Conservation (phyloP, 2,113 vertebrate genomes). For the Saimiri boliviensis region DNA sequence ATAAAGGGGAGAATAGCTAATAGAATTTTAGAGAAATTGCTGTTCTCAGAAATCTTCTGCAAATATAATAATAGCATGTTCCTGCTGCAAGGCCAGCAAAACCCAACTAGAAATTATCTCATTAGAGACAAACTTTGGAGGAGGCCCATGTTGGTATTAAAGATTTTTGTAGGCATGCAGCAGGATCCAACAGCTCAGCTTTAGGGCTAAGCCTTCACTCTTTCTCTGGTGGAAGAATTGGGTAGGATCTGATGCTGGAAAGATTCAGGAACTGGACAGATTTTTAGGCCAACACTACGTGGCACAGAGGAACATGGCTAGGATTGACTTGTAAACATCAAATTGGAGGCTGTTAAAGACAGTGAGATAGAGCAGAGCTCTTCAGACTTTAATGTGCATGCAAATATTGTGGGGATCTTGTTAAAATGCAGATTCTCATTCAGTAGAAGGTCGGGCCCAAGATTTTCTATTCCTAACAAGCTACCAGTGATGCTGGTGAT, state of each 20-base stretch:
- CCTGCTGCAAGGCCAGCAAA: neutral
- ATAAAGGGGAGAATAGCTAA: neutral
- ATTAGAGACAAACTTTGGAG: neutral
- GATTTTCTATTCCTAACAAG: neutral
- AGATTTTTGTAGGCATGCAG: neutral
- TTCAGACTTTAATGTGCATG: neutral
- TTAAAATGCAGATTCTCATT: neutral
- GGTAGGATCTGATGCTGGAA: neutral
- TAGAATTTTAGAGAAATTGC: neutral
- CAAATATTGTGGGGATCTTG: neutral
- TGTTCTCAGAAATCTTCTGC: neutral
- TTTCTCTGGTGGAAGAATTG: neutral
- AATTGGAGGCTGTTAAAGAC: neutral
- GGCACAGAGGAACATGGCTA: neutral
- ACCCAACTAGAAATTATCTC: neutral
- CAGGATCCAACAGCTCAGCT: neutral
- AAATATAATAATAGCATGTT: neutral
- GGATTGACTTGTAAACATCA: neutral
- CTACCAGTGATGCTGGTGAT: neutral
- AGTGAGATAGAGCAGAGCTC: neutral
- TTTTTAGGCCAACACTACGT: neutral
- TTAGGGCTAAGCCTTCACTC: neutral
- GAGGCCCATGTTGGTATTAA: neutral
- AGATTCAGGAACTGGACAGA: neutral
- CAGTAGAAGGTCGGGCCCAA: neutral